Evolutionary conservation across 2,888 invertebrate species (phyloP).

Genomic region (Scaptodrosophila latifasciaeformis): DNA sequence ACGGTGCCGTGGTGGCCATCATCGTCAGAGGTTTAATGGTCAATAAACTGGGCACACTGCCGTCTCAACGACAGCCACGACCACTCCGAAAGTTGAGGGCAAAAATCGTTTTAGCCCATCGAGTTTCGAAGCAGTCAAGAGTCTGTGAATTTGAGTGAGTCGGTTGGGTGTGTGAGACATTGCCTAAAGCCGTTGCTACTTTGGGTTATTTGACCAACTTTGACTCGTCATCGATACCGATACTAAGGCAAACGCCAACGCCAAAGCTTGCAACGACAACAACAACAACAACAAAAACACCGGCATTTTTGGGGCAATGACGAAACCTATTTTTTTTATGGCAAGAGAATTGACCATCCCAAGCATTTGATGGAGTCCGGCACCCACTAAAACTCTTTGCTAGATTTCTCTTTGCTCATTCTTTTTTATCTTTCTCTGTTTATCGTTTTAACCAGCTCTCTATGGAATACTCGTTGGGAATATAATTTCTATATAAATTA

Average conservation of each 20-base stretch:
- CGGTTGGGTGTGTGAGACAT: neutral
- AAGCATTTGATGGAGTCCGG: neutral
- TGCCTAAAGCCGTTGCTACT: conserved; percentile 3
- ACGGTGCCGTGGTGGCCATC: neutral
- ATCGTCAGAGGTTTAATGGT: conserved; percentile 36
- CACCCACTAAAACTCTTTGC: neutral
- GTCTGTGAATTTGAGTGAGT: neutral
- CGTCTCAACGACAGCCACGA: conserved; percentile 22
- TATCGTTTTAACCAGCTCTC: neutral
- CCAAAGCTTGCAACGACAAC: too few species aligned
- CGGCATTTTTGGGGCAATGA: conserved; percentile 47
- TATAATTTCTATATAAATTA: conserved; percentile 34
- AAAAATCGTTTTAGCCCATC: conserved; percentile 8
- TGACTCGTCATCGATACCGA: conserved; percentile 4
- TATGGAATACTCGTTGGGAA: conserved; percentile 19
- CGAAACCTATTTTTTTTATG: conserved; percentile 36
- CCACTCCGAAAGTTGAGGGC: conserved; percentile 11
- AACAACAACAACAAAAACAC: neutral
- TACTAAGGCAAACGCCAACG: too few species aligned
- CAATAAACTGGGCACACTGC: conserved; percentile 57
- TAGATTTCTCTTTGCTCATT: neutral
- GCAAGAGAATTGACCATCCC: neutral
- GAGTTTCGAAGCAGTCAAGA: neutral
- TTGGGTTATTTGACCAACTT: conserved; percentile 46
- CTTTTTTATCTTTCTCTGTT: neutral